A percentile compares a stretch with the other conserved stretches of the same genome.
phyloP scores from a whole-genome alignment of 1,140 invertebrate genomes.

The Drosophila pectinifera region DNA sequence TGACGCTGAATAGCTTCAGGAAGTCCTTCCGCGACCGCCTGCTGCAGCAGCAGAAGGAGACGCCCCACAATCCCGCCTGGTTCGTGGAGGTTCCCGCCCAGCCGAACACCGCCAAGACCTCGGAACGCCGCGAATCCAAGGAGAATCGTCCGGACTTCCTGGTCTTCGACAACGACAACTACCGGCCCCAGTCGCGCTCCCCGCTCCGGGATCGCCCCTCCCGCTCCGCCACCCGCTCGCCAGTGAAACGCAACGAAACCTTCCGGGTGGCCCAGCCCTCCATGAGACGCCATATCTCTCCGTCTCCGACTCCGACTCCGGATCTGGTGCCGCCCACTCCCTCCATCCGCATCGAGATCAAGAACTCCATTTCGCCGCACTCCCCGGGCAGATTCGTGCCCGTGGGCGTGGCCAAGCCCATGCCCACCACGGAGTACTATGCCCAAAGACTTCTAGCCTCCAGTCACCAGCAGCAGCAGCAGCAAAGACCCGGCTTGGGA shows the following conservation, averaged over 20 bases:
- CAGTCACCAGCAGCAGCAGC: not conserved
- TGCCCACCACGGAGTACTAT: slow-evolving; percentile 73
- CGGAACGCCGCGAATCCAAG: slow-evolving; percentile 44
- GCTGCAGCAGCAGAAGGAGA: slow-evolving; percentile 73
- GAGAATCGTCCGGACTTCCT: slow-evolving; percentile 79
- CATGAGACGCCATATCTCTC: slow-evolving; percentile 44
- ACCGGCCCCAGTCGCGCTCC: slow-evolving; percentile 77
- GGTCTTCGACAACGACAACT: slow-evolving; percentile 81
- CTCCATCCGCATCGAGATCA: slow-evolving; percentile 80
- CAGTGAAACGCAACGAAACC: slow-evolving; percentile 82
- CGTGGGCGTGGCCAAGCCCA: slow-evolving; percentile 81
- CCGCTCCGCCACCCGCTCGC: slow-evolving; percentile 72
- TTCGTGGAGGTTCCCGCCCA: slow-evolving; percentile 75
- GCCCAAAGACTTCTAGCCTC: slow-evolving; percentile 60
- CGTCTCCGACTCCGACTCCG: slow-evolving; percentile 49
- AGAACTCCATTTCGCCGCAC: slow-evolving; percentile 80
- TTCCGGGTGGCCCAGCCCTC: slow-evolving; percentile 68
- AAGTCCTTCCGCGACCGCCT: slow-evolving; percentile 82
- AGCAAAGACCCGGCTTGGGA: not conserved
- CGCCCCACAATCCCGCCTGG: slow-evolving; percentile 81
- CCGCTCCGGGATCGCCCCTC: slow-evolving; percentile 69
- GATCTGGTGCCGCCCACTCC: no score
- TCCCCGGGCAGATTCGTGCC: slow-evolving; percentile 75
- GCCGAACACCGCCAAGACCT: slow-evolving; percentile 4
- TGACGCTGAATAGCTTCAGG: slow-evolving; percentile 81